Base-by-base conservation (phyloP, 35 echinoderm and acorn worm genomes). In the Apostichopus californicus region DNA sequence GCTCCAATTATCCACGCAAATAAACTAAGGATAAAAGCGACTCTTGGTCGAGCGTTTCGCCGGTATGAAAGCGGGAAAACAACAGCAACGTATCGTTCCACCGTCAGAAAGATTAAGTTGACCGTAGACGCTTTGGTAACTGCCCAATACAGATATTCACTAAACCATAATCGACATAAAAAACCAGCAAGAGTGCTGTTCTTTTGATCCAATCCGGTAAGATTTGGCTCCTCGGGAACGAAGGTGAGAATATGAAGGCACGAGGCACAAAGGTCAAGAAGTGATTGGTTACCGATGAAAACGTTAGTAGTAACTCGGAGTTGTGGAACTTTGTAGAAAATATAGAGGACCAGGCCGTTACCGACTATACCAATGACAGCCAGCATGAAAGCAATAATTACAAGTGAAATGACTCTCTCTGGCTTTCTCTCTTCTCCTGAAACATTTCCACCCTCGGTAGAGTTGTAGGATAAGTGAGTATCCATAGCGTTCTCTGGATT, bases 231-330 rank as follows among this genome's bases (percentile, higher is more conserved):
- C 66, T 52, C 11, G 13, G 83, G 90, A 89, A 57, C 25, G 61
- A 28, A 94, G 11, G 55, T 66, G 6, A 93, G 61, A 4, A 96
- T n/a, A 5, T 92, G 90, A 1, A 92, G 28, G 8, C 92, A 34
- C 26, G 93, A 94, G 9, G 89, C 89, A 0, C 21, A 14, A 8
- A 96, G 82, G 63, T 96, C 95, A 14, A 96, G 82, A 3, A 96
- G 9, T 9, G 93, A 96, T 77, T 96, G 95, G 78, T 96, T 94
- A 12, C 82, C 72, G 64, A 96, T 91, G 8, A 96, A 87, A 60
- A 96, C 78, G 59, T 96, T 96, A 22, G 90, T 89, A 10, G 21
- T 24, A 61, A 28, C 34, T 57, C 71, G 57, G 17, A 92, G 68
- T 52, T 7, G 52, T 57, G 65, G 83, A 4, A 93, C 54, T 70